phyloP scores from a whole-genome alignment of 2,888 invertebrate genomes.

The Cosmorhoe ocellata region DNA sequence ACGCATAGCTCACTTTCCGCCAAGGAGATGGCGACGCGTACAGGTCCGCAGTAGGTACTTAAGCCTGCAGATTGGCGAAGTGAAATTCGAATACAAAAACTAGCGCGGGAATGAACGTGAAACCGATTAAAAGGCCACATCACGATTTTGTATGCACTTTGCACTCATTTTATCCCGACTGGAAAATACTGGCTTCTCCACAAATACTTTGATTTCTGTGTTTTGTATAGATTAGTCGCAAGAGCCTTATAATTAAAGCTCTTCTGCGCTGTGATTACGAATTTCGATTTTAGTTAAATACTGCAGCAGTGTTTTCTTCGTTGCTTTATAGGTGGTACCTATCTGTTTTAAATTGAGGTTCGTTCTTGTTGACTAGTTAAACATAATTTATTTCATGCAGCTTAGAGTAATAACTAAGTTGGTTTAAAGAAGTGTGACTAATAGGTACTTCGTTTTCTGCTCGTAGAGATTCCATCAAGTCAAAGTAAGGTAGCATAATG shows the following conservation, averaged over 20 bases:
- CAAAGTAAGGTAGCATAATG: conserved; percentile 68
- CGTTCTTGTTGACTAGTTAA: conserved; percentile 21
- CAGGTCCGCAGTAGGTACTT: conserved; percentile 51
- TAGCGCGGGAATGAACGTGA: conserved; percentile 78
- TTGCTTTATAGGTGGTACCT: conserved; percentile 30
- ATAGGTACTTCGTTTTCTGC: conserved; percentile 52
- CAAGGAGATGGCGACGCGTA: conserved; percentile 39
- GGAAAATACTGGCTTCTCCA: conserved; percentile 59
- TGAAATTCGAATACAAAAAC: conserved; percentile 80
- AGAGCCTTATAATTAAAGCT: conserved; percentile 72
- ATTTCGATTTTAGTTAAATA: conserved; percentile 35
- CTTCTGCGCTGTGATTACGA: conserved; percentile 53
- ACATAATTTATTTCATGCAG: conserved; percentile 35
- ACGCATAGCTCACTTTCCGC: conserved; percentile 57
- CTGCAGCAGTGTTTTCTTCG: conserved; percentile 27
- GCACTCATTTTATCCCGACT: conserved; percentile 75
- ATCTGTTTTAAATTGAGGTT: conserved; percentile 21
- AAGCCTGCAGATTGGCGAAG: conserved; percentile 71
- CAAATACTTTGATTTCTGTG: conserved; percentile 68
- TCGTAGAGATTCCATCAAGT: conserved; percentile 57
- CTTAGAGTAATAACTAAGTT: conserved; percentile 44
- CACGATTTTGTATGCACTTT: conserved; percentile 82
- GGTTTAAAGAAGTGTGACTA: conserved; percentile 53
- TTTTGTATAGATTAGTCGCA: conserved; percentile 67
- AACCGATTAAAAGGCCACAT: conserved; percentile 82